Evolutionary conservation across 1,140 invertebrate genomes (phyloP).

Genomic region (Parapsyche elsis): DNA sequence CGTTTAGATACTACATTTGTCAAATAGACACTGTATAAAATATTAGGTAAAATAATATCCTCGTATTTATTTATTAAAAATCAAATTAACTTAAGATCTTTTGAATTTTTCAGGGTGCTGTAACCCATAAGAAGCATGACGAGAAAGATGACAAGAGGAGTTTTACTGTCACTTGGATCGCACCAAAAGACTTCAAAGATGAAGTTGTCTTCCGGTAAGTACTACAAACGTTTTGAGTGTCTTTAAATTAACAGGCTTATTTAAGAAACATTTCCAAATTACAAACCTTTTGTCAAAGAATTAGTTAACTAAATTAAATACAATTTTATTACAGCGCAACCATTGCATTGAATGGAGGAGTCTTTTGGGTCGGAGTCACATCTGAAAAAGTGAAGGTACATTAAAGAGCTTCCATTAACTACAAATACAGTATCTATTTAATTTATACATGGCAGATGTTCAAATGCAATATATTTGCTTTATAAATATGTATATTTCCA

Average conservation of each 20-base stretch:
- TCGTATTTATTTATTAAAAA: no score
- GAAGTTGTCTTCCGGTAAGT: slow-evolving; percentile 64
- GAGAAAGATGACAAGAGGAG: slow-evolving; percentile 61
- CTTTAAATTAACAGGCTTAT: no score
- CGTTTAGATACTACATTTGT: neutral
- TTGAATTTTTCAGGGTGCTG: slow-evolving; percentile 60
- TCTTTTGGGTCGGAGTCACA: slow-evolving; percentile 65
- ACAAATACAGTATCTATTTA: neutral
- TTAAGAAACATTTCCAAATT: no score
- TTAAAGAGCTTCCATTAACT: slow-evolving; percentile 29
- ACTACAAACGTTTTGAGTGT: no score
- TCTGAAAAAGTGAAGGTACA: slow-evolving; percentile 58
- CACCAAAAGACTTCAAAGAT: slow-evolving; percentile 61
- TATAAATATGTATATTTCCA: neutral
- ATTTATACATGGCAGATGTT: neutral
- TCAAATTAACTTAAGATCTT: neutral
- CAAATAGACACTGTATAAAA: neutral
- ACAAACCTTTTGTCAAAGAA: no score
- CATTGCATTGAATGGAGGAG: slow-evolving; percentile 62
- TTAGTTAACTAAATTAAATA: slow-evolving; percentile 31
- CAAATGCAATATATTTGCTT: no score
- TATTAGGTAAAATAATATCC: neutral
- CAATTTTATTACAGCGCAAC: slow-evolving; percentile 63
- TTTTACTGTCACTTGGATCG: slow-evolving; percentile 62
- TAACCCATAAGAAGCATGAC: slow-evolving; percentile 65